Evolutionary conservation across 2,888 invertebrate species (phyloP), one percentile per base, ranked within the genome.

Genomic region (Drosophila algonquin): DNA sequence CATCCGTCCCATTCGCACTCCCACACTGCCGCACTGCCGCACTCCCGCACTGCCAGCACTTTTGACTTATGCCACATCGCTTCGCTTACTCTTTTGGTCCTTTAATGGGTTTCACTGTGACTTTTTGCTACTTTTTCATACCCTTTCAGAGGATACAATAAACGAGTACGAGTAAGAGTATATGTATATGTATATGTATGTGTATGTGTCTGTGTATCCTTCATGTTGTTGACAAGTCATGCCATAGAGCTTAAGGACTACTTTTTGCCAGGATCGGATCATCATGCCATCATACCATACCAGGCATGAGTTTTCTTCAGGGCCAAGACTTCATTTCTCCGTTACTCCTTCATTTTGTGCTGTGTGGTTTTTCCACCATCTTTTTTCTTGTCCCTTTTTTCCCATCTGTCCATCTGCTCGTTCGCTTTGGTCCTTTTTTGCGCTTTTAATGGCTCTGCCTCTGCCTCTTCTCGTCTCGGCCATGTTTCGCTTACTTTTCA

Each of bases 401-500:
- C 1, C 18, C 18, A 18, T 18, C 18, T 63, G 73, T 64, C 71
- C 65, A 80, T 58, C 64, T 44, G 48, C 63, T 27, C 30, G 7
- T 35, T 47, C 47, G 44, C 35, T 45, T 35, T 16, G 40, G 21
- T 12, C 44, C 44, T 12, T 24, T 27, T 61, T 45, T 50, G 24
- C 46, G 24, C 18, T 35, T 44, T 35, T 50, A 8, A 24, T 21
- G 18, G 7, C 21, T n/a, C 16, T 51, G 18, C 21, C 21, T n/a
- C 16, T 50, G 18, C 1, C 35, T 54, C 32, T 53, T 16, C 44
- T 70, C 53, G 63, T 62, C 67, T 75, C 1, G 58, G n/a, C 52
- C 12, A 12, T 56, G 56, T 21, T 72, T 30, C 51, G 55, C 63
- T 71, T 60, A 56, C 73, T 68, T 82, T 82, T 71, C 63, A 75